A percentile compares a stretch with the other conserved stretches of the same genome.
phyloP scores from a whole-genome alignment of 2,113 vertebrate genomes.

The Patagioenas fasciata region DNA sequence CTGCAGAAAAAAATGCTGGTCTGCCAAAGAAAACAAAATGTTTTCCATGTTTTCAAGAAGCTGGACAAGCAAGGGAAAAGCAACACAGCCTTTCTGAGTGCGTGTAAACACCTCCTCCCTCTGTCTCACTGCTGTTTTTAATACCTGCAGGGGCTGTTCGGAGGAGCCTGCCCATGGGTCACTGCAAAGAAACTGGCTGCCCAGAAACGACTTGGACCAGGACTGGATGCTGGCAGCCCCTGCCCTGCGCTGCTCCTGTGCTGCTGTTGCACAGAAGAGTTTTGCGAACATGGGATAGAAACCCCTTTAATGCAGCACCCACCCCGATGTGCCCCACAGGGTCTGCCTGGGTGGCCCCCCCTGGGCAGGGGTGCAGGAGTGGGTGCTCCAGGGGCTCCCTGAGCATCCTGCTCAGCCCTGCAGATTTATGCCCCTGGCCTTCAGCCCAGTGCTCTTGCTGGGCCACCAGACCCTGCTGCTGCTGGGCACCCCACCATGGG shows the following conservation, averaged over 20 bases:
- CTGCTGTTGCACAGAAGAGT: not conserved
- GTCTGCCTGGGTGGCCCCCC: not conserved
- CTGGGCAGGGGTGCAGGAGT: not conserved
- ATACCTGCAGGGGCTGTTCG: rapidly evolving
- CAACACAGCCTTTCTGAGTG: not conserved
- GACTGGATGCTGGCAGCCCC: not conserved
- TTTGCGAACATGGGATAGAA: no score
- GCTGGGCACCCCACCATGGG: not conserved
- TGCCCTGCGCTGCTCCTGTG: not conserved
- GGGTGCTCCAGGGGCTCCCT: not conserved
- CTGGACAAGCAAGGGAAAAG: not conserved
- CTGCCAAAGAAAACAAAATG: not conserved
- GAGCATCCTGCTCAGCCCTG: not conserved
- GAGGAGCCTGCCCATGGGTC: not conserved
- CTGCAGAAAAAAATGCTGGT: not conserved
- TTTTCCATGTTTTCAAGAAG: not conserved
- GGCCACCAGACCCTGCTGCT: not conserved
- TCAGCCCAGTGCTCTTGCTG: not conserved
- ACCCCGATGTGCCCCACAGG: not conserved
- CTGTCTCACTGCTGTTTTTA: not conserved
- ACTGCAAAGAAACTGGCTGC: not conserved
- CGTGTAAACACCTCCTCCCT: not conserved
- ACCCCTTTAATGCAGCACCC: not conserved
- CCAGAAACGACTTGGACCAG: rapidly evolving
- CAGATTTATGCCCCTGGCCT: not conserved